These are phyloP conservation scores for Drosophila ercepeae DNA, from an alignment of 1,140 invertebrate genomes.

Conservation along the genomic window DNA sequence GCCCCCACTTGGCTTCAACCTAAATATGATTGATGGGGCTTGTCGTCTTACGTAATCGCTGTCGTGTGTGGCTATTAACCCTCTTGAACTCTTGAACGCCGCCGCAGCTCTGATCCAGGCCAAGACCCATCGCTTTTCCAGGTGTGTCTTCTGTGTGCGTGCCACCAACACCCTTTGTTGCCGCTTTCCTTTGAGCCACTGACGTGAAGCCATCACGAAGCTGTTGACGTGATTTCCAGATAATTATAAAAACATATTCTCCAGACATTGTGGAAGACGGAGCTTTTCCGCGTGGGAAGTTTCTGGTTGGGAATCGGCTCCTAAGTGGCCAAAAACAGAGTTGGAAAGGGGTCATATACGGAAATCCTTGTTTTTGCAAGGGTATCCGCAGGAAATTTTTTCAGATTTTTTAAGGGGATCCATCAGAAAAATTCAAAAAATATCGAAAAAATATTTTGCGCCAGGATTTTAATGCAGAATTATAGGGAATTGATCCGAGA, in stretches of 20 bases:
- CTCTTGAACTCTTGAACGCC: constrained; percentile 28
- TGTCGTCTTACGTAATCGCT: constrained; percentile 80
- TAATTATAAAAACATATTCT: constrained; percentile 64
- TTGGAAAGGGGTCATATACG: no score
- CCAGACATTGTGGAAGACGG: background rate
- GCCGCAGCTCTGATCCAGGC: background rate
- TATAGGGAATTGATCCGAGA: no score
- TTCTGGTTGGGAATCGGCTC: no score
- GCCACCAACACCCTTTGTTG: constrained; percentile 71
- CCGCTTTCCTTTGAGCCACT: constrained; percentile 45
- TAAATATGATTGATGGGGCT: constrained; percentile 79
- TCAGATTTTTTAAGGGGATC: no score
- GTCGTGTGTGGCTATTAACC: constrained; percentile 46
- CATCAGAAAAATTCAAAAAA: no score
- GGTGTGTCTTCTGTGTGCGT: constrained; percentile 45
- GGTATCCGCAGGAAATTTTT: no score
- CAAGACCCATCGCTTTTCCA: constrained; percentile 57
- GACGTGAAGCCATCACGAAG: constrained; percentile 52
- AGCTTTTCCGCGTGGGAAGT: background rate
- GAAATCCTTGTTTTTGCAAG: no score
- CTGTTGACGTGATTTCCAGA: constrained; percentile 56
- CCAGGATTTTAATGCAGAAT: no score
- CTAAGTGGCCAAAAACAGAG: no score
- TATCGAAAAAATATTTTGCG: no score
- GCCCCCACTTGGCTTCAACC: constrained; percentile 15